Evolutionary conservation across 2,888 invertebrate species (phyloP), one percentile per base, ranked within the genome.

Genomic region (Ichneumon xanthorius): DNA sequence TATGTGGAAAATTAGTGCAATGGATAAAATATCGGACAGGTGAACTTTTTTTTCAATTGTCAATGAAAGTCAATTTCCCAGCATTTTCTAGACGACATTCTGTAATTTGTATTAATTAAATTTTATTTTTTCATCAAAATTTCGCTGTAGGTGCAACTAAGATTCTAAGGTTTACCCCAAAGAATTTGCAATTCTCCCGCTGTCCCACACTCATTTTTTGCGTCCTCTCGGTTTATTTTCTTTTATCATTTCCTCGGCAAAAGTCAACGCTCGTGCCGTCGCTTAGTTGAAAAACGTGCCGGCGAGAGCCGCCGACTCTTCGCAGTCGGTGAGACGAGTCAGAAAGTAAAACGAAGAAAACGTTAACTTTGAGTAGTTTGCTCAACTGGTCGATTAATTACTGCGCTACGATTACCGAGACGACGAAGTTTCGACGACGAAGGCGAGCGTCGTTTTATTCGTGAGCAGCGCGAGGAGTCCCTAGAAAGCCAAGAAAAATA

Each of bases 401-500:
- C 50, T 63, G 37, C 37, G 48, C 68, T 72, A 63, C 70, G 71
- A 72, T 80, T 72, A 40, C 79, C 33, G 65, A 72, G 61, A 45
- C 22, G 48, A 48, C 26, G 45, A 48, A 48, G 45, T 68, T 45
- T 45, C 45, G 22, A 45, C 45, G 45, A 16, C 14, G 19, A 45
- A 4, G 40, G 6, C 14, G 68, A 22, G 14, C 19, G 1, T 67
- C n/a, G 40, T 22, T 68, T 68, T 68, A 19, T 14, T 48, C 26
- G 40, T 45, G 40, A 16, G 1, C 37, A 14, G 26, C 40, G 14
- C 14, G 26, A 19, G 40, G 11, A 6, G 73, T 11, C 72, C 4
- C 26, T 33, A 63, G 61, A 77, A 84, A 80, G 72, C 84, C 77
- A 84, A 80, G 80, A 78, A 84, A 84, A 73, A 80, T 81, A 84